Base-by-base conservation (phyloP, 2,888 invertebrate genomes). In the Amphipyra berbera region DNA sequence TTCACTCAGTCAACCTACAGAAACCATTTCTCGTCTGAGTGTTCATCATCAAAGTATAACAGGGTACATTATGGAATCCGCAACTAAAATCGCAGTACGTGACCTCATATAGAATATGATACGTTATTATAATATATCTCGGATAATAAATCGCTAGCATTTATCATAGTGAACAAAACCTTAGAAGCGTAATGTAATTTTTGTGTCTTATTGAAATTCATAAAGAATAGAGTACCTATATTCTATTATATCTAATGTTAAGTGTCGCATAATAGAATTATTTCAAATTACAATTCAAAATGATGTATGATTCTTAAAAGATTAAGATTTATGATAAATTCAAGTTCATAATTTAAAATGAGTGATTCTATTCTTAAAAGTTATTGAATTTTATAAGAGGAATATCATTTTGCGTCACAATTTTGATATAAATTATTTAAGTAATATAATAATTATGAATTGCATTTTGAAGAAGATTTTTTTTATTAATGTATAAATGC, bases 121-220 rank as follows among this genome's bases (percentile, higher is more conserved):
- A 69, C 53, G 59, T 54, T 50, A 75, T 61, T 53, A 61, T 66
- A 65, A 30, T 7, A 62, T 15, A 71, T 74, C 61, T 61, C 44
- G 63, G 9, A 49, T 64, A 73, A 77, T 73, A 77, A 65, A 77
- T 77, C 41, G 70, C 42, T 41, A 27, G 14, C 66, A 75, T 77
- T 78, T 78, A 70, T 77, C 65, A 74, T 27, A 33, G 47, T 49
- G 76, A 75, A 73, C 62, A 65, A 62, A 50, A 73, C 61, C 58
- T 63, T 57, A 67, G 55, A 41, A 40, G 50, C 45, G 46, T 62
- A 62, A 60, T 63, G 58, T 67, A 61, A 69, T 73, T 65, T 69
- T 73, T 55, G 64, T 64, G 58, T 70, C 60, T 73, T 66, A 76
- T 76, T 76, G 59, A 78, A 75, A 75, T 67, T 73, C 47, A 53